Evolutionary conservation across 2,113 vertebrate species (phyloP).

Genomic region (Calidris pugnax): DNA sequence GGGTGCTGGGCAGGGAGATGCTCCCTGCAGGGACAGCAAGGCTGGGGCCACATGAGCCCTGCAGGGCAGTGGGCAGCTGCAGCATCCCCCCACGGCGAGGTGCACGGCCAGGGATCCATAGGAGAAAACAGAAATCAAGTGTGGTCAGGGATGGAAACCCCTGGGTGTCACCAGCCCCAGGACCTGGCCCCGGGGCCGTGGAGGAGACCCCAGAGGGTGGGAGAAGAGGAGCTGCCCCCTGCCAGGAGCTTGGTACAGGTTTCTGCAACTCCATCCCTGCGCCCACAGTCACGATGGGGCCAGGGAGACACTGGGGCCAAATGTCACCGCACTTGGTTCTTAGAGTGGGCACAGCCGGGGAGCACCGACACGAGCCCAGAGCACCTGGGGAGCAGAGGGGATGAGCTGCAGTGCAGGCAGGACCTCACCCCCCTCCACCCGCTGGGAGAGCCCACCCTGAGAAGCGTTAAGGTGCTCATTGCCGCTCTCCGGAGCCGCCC

Average conservation of each 20-base stretch:
- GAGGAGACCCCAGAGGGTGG: background rate
- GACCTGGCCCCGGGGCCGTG: background rate
- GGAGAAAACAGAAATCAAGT: background rate
- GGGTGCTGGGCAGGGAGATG: background rate
- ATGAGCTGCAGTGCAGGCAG: background rate
- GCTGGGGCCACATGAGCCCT: fast-evolving
- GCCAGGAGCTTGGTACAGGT: background rate
- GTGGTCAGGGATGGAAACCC: background rate
- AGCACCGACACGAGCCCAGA: fast-evolving
- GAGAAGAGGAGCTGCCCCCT: background rate
- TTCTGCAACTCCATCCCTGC: background rate
- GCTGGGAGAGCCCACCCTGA: background rate
- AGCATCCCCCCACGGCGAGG: background rate
- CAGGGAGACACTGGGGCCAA: fast-evolving
- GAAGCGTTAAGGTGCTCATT: fast-evolving
- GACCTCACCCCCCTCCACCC: background rate
- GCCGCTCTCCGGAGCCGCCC: background rate
- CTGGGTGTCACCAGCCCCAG: background rate
- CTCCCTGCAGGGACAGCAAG: background rate
- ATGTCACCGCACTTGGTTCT: fast-evolving
- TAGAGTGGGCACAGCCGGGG: fast-evolving
- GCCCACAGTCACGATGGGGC: fast-evolving
- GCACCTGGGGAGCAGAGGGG: too few relatives aligned
- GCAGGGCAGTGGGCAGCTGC: fast-evolving
- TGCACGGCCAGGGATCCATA: fast-evolving